Evolutionary conservation across 1,140 invertebrate species (phyloP).

Genomic region (Camponotus floridanus): DNA sequence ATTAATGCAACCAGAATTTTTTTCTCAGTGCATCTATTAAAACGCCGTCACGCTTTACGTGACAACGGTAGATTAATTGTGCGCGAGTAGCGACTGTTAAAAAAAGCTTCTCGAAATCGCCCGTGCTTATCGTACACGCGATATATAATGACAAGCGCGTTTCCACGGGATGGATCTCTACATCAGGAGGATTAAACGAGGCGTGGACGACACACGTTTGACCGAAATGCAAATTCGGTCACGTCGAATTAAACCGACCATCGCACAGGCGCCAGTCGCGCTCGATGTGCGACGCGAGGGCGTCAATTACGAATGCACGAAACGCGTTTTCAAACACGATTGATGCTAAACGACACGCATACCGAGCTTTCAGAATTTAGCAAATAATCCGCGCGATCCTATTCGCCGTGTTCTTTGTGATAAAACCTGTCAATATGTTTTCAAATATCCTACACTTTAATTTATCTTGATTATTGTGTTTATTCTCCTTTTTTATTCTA

Average conservation of each 20-base stretch:
- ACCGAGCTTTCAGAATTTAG: conserved; percentile 21
- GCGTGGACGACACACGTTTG: conserved; percentile 38
- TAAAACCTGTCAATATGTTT: neutral
- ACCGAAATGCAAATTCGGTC: conserved; percentile 71
- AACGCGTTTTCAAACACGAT: conserved; percentile 51
- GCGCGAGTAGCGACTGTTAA: neutral
- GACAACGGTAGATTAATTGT: neutral
- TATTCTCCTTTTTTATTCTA: neutral
- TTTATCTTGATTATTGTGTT: neutral
- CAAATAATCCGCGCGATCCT: neutral
- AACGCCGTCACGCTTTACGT: too few relatives aligned
- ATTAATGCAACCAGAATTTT: too few relatives aligned
- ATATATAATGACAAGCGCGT: conserved; percentile 36
- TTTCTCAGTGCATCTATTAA: too few relatives aligned
- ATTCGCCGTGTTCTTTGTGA: neutral
- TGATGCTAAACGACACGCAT: conserved; percentile 34
- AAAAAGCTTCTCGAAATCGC: conserved; percentile 33
- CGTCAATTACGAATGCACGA: conserved; percentile 55
- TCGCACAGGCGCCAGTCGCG: conserved; percentile 64
- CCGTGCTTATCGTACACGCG: conserved; percentile 31
- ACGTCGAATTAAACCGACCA: conserved; percentile 65
- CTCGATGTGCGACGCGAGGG: conserved; percentile 38
- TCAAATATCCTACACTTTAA: neutral
- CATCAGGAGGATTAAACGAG: conserved; percentile 52
- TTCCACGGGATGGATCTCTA: conserved; percentile 32